Evolutionary conservation across 2,888 invertebrate genomes (phyloP).

Genomic region (Mythimna pallens): DNA sequence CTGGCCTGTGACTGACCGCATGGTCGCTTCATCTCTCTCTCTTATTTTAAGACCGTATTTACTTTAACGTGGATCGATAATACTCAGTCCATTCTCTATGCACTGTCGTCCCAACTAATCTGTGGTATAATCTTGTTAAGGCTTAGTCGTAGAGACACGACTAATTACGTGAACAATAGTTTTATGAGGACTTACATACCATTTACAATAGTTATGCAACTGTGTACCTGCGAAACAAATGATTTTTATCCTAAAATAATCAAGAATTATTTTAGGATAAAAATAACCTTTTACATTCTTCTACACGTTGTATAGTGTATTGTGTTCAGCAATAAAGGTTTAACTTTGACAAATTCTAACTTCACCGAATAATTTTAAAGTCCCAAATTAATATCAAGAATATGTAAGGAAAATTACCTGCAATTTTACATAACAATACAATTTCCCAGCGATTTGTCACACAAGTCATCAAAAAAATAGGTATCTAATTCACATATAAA

Average conservation of each 20-base stretch:
- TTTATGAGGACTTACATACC: conserved; percentile 9
- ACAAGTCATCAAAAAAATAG: not conserved
- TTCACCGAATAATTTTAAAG: too few species aligned
- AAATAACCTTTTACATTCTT: too few species aligned
- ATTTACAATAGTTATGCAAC: not conserved
- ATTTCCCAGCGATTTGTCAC: not conserved
- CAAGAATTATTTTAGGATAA: too few species aligned
- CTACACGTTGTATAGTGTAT: too few species aligned
- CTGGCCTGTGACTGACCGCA: not conserved
- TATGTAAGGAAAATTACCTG: not conserved
- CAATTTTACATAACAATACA: not conserved
- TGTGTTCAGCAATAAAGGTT: too few species aligned
- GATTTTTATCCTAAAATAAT: too few species aligned
- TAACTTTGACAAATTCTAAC: too few species aligned
- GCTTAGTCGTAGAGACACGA: not conserved
- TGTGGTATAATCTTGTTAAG: conserved; percentile 14
- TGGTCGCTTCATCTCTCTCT: not conserved
- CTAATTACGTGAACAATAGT: not conserved
- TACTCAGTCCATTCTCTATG: not conserved
- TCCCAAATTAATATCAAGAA: not conserved
- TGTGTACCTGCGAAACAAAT: not conserved
- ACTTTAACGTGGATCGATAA: not conserved
- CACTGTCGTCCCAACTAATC: not conserved
- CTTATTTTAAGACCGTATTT: not conserved
- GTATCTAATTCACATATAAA: not conserved